A percentile compares a stretch with the other conserved stretches of the same genome.
Evolutionary conservation across 1,140 invertebrate genomes (phyloP).

Genomic region (Harlomillsia oculata): DNA sequence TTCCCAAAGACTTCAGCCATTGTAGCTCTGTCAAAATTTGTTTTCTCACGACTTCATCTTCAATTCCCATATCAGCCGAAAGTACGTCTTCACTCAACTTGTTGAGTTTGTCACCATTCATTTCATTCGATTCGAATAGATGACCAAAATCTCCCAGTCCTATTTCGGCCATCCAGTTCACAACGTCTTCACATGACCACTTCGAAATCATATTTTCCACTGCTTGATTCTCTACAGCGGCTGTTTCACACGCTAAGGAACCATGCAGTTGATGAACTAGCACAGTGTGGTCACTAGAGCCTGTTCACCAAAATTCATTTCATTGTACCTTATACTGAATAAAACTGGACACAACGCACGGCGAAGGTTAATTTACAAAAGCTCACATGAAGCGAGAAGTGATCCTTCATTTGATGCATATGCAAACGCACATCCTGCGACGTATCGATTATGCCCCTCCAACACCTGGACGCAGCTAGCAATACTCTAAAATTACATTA

Average conservation of each 20-base stretch:
- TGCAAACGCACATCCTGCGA: conserved; percentile 62
- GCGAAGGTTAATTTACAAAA: neutral
- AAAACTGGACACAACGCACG: too few relatives aligned
- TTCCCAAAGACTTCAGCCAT: conserved; percentile 43
- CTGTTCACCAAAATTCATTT: conserved; percentile 38
- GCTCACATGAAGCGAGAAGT: conserved; percentile 53
- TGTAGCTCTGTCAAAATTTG: conserved; percentile 41
- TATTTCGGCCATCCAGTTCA: conserved; percentile 53
- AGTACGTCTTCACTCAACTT: conserved; percentile 47
- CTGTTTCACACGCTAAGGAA: conserved; percentile 28
- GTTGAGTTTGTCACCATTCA: conserved; percentile 53
- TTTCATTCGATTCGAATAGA: conserved; percentile 43
- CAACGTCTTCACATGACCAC: conserved; percentile 53
- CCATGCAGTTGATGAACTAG: conserved; percentile 53
- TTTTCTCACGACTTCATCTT: conserved; percentile 36
- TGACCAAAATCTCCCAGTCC: conserved; percentile 46
- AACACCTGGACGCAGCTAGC: conserved; percentile 44
- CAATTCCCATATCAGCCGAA: conserved; percentile 45
- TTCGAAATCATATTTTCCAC: conserved; percentile 37
- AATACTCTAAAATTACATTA: conserved; percentile 29
- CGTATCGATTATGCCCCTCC: conserved; percentile 56
- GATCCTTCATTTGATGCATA: conserved; percentile 43
- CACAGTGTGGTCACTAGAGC: conserved; percentile 61
- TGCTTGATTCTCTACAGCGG: conserved; percentile 26
- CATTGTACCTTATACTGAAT: neutral